These are phyloP conservation scores for Drosophila elegans DNA, from an alignment of 1,140 invertebrate genomes.

Conservation along the genomic window DNA sequence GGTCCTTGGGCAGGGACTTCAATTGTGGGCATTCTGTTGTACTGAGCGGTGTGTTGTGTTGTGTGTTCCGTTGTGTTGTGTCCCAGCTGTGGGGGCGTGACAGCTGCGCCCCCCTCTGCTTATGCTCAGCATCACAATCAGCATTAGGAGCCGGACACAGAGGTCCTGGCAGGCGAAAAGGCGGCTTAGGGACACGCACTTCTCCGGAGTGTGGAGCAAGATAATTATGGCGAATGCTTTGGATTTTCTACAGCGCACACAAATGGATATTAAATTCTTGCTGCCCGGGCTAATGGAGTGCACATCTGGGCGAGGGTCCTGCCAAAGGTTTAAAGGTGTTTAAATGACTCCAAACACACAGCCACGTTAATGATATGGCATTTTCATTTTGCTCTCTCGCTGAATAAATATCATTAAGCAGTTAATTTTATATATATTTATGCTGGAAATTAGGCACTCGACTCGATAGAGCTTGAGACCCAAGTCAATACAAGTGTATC, in stretches of 20 bases:
- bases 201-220: conserved; percentile 3
- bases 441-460: neutral
- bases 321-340: conserved; percentile 9
- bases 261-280: conserved; percentile 61
- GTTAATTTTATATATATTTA: conserved; percentile 50
- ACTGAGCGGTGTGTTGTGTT: too few relatives aligned
- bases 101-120: conserved; percentile 21
- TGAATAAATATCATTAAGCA: conserved; percentile 42
- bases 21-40: too few relatives aligned
- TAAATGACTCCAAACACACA: neutral
- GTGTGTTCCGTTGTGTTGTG: neutral
- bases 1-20: neutral
- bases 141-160: conserved; percentile 25
- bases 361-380: conserved; percentile 26
- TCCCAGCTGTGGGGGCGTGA: conserved; percentile 18
- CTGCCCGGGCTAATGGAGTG: conserved; percentile 35
- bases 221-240: conserved; percentile 58
- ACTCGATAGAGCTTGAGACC: too few relatives aligned
- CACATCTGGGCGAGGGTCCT: conserved; percentile 17
- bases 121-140: conserved; percentile 45
- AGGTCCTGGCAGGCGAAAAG: conserved; percentile 1
- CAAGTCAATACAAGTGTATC: neutral
- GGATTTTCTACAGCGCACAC: conserved; percentile 20
- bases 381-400: conserved; percentile 32
- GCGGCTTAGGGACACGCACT: conserved; percentile 5